Base-by-base conservation (phyloP, 2,888 invertebrate genomes). In the Imbricaverruca yamaguchii region DNA sequence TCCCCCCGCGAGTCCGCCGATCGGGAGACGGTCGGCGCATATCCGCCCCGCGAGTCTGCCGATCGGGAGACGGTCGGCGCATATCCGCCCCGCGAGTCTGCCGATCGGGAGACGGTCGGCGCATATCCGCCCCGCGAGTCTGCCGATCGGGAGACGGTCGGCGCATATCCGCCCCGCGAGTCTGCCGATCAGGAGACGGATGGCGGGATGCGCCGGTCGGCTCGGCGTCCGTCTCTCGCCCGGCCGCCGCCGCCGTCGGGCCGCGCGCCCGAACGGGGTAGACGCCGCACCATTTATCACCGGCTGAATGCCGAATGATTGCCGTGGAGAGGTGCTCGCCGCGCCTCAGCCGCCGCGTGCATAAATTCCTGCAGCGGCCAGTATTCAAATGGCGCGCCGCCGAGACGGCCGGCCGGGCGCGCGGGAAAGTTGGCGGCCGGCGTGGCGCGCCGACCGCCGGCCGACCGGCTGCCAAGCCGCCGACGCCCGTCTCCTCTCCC, bases 291-390 rank as follows among this genome's bases (percentile, higher is more conserved):
- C 65, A 23, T 65, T 65, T 18, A 65, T 65, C 65, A 65, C 65
- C 65, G 65, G 23, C 65, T 65, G 65, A 65, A 65, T 65, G 23
- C 65, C 23, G 23, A 65, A 65, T 65, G 65, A 65, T 65, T 65
- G 23, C 65, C 65, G 23, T 39, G 39, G 39, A 59, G 65, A n/a
- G 10, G 18, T 7, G n/a, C n/a, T 13, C 23, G 65, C 10, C 9
- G 23, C 23, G 8, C 65, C 23, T 13, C 65, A 10, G 63, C 63
- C 8, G 63, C 59, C 59, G 15, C 15, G 12, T 15, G 11, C 59
- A 59, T 21, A 18, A 8, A 18, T 10, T n/a, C 23, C 65, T 8
- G 65, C 65, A 12, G 65, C 65, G 23, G 23, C 23, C 59, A 15
- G 65, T 65, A 23, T n/a, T 23, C 23, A 65, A n/a, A 65, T 65